A percentile compares a stretch with the other conserved stretches of the same genome.
phyloP scores from a whole-genome alignment of 2,797 vertebrate species.

The Falco rusticolus region DNA sequence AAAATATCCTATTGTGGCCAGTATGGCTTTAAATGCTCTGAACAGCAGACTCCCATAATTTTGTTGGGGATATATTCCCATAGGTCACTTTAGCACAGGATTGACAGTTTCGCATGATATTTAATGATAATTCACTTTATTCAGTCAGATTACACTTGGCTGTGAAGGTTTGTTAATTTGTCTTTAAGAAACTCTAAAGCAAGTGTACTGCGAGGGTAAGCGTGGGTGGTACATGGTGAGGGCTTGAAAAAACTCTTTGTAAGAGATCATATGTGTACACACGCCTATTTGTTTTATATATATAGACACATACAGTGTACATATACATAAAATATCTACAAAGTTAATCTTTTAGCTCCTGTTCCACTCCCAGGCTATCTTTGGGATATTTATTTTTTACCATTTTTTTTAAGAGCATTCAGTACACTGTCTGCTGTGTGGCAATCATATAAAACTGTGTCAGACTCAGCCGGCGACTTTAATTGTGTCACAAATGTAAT shows the following conservation, averaged over 20 bases:
- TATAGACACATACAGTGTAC: not conserved
- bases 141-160: not conserved
- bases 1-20: not conserved
- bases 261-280: not conserved
- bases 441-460: constrained; percentile 37
- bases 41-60: not conserved
- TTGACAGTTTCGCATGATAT: not conserved
- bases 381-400: not conserved
- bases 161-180: not conserved
- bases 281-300: not conserved
- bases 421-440: not conserved
- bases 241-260: not conserved
- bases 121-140: not conserved
- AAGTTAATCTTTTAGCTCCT: not conserved
- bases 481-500: constrained; percentile 41
- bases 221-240: not conserved
- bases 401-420: not conserved
- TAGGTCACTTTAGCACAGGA: not conserved
- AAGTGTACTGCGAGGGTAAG: not conserved
- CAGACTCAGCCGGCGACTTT: constrained; percentile 10
- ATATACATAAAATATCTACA: not conserved
- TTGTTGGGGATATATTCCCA: not conserved
- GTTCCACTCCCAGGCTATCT: not conserved
- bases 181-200: not conserved
- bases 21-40: not conserved